Evolutionary conservation across 1,140 invertebrate genomes (phyloP).

Genomic region (Anastrepha ludens): DNA sequence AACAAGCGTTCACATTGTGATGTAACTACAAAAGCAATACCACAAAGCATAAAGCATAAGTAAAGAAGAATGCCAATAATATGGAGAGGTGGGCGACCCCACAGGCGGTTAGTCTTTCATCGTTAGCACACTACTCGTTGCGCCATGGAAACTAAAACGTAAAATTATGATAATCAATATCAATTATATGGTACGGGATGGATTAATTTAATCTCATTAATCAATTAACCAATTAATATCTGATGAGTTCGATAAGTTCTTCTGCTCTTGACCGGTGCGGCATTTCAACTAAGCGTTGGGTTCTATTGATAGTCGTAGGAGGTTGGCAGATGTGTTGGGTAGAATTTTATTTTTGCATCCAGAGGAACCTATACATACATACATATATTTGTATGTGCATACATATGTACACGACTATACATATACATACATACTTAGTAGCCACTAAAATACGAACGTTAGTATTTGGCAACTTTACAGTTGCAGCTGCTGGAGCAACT

Average conservation of each 20-base stretch:
- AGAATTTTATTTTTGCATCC: too few species aligned
- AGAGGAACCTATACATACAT: too few species aligned
- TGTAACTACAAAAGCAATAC: too few species aligned
- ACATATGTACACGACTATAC: not conserved
- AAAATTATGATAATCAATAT: constrained; percentile 33
- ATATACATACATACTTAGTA: not conserved
- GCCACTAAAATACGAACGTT: not conserved
- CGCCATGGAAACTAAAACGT: not conserved
- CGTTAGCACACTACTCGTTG: not conserved
- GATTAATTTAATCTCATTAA: constrained; percentile 8
- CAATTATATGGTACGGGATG: constrained; percentile 12
- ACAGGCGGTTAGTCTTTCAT: not conserved
- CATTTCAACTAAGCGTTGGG: not conserved
- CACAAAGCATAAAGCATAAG: not conserved
- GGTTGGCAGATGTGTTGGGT: not conserved
- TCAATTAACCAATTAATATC: constrained; percentile 27
- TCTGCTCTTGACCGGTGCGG: not conserved
- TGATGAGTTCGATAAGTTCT: constrained; percentile 9
- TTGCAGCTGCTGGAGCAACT: not conserved
- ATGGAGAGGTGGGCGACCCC: not conserved
- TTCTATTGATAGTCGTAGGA: too few species aligned
- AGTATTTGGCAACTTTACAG: not conserved
- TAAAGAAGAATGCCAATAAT: not conserved
- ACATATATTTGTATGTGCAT: too few species aligned
- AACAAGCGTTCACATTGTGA: too few species aligned